phyloP scores from a whole-genome alignment of 2,113 vertebrate genomes.

The Clupea harengus region DNA sequence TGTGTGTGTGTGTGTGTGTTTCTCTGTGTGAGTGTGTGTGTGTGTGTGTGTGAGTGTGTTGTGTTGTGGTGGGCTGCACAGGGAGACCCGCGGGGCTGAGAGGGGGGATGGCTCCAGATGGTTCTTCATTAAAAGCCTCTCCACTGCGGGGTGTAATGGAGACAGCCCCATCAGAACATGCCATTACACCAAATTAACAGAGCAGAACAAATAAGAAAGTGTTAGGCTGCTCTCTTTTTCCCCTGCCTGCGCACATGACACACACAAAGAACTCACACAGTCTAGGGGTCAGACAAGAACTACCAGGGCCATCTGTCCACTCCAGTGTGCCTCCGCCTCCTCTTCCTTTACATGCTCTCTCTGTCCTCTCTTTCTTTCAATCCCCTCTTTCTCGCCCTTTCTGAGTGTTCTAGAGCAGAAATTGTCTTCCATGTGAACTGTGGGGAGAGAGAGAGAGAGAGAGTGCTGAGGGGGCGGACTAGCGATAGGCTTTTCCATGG shows the following conservation, averaged over 20 bases:
- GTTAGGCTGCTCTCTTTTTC: slow-evolving; percentile 12
- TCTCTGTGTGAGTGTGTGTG: not conserved
- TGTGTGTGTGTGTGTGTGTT: not conserved
- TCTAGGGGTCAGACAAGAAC: not conserved
- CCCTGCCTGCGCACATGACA: not conserved
- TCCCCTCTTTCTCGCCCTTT: not conserved
- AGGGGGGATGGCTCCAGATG: slow-evolving; percentile 39
- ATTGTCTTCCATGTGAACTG: not conserved
- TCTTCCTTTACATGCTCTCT: not conserved
- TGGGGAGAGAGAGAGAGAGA: not conserved
- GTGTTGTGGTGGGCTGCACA: not conserved
- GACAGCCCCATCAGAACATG: slow-evolving; percentile 28
- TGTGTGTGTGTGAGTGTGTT: not conserved
- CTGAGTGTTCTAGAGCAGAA: not conserved
- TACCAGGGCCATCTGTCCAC: not conserved
- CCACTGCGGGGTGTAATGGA: slow-evolving; percentile 37
- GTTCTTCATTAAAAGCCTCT: slow-evolving; percentile 48
- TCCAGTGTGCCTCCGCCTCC: not conserved
- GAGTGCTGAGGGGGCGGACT: not conserved
- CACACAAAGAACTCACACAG: not conserved
- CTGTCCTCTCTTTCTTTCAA: not conserved
- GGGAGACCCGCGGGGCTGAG: slow-evolving; percentile 1
- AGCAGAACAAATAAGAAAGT: slow-evolving; percentile 42
- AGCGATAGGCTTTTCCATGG: not conserved
- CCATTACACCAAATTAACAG: slow-evolving; percentile 43